Evolutionary conservation across 92 coral and sea anemone genomes (phyloP).

Genomic region (Virgularia gustaviana): DNA sequence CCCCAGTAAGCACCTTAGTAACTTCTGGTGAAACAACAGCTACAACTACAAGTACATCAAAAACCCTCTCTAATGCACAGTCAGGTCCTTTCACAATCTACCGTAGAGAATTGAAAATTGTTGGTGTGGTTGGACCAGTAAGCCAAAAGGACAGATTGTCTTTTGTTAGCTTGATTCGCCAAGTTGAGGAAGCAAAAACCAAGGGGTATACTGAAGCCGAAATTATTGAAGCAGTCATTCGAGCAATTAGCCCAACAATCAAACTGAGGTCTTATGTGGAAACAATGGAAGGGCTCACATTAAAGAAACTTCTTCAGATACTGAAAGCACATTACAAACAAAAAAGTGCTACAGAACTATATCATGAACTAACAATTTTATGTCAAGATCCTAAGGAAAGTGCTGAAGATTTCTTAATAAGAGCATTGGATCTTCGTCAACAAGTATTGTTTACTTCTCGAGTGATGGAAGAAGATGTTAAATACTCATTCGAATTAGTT

Average conservation of each 20-base stretch:
- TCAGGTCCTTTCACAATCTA: background rate
- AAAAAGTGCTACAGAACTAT: slow-evolving; percentile 41
- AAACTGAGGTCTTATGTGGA: slow-evolving; percentile 52
- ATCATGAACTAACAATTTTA: slow-evolving; percentile 42
- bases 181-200: slow-evolving; percentile 50
- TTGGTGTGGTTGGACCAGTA: slow-evolving; percentile 42
- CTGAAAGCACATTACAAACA: slow-evolving; percentile 49
- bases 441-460: background rate
- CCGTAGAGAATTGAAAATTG: slow-evolving; percentile 11
- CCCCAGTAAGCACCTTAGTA: no score
- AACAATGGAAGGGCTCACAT: slow-evolving; percentile 42
- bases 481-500: slow-evolving; percentile 1
- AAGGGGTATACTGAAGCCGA: slow-evolving; percentile 50
- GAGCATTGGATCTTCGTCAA: background rate
- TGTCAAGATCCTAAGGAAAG: slow-evolving; percentile 34
- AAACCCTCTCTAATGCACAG: background rate
- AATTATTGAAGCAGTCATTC: slow-evolving; percentile 53
- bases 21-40: background rate
- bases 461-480: slow-evolving; percentile 3
- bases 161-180: slow-evolving; percentile 40
- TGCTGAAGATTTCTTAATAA: background rate
- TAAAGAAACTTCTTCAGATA: slow-evolving; percentile 43
- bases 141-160: slow-evolving; percentile 46
- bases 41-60: background rate
- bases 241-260: slow-evolving; percentile 45